Base-by-base conservation (phyloP, 35 echinoderm and acorn worm species). In the Patiria miniata region DNA sequence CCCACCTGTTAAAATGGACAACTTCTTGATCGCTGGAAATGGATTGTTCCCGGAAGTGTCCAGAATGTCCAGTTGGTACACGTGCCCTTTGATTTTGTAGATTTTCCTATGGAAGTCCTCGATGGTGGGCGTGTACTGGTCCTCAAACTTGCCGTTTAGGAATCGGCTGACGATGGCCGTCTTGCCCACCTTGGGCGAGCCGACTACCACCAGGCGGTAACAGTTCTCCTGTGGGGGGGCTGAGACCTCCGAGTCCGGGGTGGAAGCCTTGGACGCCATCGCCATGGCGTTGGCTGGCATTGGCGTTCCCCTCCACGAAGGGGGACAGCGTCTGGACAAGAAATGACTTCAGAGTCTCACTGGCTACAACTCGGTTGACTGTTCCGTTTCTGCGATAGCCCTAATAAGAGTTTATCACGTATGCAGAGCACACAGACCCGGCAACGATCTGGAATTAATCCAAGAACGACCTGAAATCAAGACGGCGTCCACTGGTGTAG, bases 31-130 rank as follows among this genome's bases (percentile, higher is more conserved):
- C 33, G 95, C 95, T 30, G 95, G 95, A 81, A 97, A 97, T 22
- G 95, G 95, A 53, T 97, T 93, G 78, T 97, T 97, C 29, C 95
- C 95, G 10, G 95, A 97, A 7, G 91, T 97, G 80, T 97, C 95
- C 40, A 97, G 47, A 36, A 97, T 97, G 81, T 97, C 95, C 1
- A 97, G 91, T 39, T 90, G 91, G 55, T 97, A 97, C 16, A 97
- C 88, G 52, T 97, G 91, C 8, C 95, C 95, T 61, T 89, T 84
- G 7, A 97, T 97, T 87, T 97, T 97, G 88, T 97, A 97, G 37
- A 97, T 88, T 76, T 97, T 97, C 37, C 95, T 21, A 57, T 97
- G 95, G 61, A 97, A 97, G 68, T 97, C 91, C 59, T 97, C 95
- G 82, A 97, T 97, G 18, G 95, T 97, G 5, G 95, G 95, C 12